Evolutionary conservation across 2,888 invertebrate species (phyloP).

Genomic region (Athalia rosae): DNA sequence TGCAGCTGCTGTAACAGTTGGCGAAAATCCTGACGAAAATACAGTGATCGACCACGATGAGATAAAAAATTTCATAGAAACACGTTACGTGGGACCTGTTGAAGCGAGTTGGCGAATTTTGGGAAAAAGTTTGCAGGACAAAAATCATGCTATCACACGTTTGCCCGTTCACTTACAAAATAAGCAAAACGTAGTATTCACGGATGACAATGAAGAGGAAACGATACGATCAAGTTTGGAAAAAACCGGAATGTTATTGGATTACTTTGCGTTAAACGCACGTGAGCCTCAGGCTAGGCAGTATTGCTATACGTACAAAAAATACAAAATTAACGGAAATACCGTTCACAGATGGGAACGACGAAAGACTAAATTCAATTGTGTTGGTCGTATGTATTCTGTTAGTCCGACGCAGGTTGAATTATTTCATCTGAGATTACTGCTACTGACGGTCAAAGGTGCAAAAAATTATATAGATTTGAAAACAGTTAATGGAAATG

Average conservation of each 20-base stretch:
- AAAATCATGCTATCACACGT: background rate
- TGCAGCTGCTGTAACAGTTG: constrained; percentile 42
- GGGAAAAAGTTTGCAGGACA: background rate
- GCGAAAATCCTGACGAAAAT: background rate
- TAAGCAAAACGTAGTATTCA: constrained; percentile 37
- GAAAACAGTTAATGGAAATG: constrained; percentile 55
- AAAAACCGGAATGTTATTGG: constrained; percentile 49
- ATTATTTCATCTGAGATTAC: too few species aligned
- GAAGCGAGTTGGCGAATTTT: background rate
- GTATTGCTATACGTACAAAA: constrained; percentile 46
- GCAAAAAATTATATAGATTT: constrained; percentile 60
- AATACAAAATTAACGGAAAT: too few species aligned
- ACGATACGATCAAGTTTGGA: constrained; percentile 56
- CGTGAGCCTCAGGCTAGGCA: constrained; percentile 34
- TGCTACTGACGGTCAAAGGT: constrained; percentile 57
- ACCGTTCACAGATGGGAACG: too few species aligned
- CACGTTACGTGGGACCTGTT: background rate
- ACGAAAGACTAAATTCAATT: too few species aligned
- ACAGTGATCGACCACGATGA: background rate
- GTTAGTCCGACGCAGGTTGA: background rate
- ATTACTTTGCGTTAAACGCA: constrained; percentile 42
- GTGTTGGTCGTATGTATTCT: constrained; percentile 19
- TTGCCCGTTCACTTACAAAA: constrained; percentile 51
- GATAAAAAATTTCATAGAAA: background rate
- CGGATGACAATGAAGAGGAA: constrained; percentile 55